Percentiles rank a stretch among this genome's conserved stretches.
Conservation (phyloP, 2,797 vertebrate species). For the Hoplostethus mediterraneus region DNA sequence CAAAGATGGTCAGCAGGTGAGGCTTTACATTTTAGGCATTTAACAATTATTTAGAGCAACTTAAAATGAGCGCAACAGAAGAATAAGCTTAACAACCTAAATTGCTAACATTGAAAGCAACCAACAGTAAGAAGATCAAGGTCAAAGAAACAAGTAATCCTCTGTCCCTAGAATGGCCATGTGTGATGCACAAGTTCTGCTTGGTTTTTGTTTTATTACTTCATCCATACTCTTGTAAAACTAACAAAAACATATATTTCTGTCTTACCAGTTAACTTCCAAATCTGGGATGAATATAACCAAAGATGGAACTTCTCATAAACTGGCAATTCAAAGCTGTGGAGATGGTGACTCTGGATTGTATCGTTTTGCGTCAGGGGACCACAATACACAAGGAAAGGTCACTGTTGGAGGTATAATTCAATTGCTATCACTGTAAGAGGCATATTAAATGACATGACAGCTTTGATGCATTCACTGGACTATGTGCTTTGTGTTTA, state of each 20-base stretch:
- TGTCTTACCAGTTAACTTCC: constrained; percentile 75
- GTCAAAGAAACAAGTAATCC: too few relatives aligned
- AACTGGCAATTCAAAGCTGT: constrained; percentile 76
- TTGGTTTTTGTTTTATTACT: too few relatives aligned
- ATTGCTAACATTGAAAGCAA: not conserved
- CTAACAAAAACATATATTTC: not conserved
- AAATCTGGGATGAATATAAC: constrained; percentile 69
- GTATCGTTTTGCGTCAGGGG: constrained; percentile 84
- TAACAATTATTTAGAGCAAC: not conserved
- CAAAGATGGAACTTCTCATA: constrained; percentile 81
- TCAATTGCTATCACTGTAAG: not conserved
- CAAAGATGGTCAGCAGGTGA: constrained; percentile 87
- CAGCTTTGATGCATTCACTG: not conserved
- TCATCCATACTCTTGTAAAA: not conserved
- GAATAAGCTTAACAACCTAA: not conserved
- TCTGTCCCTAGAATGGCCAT: too few relatives aligned
- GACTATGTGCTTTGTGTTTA: constrained; percentile 29
- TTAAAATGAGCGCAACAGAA: not conserved
- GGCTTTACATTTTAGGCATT: not conserved
- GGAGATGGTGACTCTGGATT: constrained; percentile 79
- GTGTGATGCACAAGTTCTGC: too few relatives aligned
- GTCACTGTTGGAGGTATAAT: constrained; percentile 84
- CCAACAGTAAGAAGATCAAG: not conserved
- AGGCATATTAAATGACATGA: not conserved
- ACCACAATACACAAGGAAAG: constrained; percentile 80